Base-by-base conservation (phyloP, 1,140 invertebrate species). In the Drosophila sulfurigaster region DNA sequence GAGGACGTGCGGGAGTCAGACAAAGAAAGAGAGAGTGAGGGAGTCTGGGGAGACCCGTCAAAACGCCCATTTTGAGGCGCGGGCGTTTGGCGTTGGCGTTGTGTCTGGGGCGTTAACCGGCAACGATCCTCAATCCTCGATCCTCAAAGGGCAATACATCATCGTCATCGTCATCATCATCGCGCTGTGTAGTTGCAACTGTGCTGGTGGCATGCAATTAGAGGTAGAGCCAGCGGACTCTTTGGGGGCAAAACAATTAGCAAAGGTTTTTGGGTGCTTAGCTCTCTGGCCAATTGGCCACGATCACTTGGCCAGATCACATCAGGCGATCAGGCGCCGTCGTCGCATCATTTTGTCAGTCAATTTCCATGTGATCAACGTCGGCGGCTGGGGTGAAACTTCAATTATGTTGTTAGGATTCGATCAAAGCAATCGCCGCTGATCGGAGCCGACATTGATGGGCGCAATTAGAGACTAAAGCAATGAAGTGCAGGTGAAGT, bases 321-420 rank as follows among this genome's bases (percentile, higher is more conserved):
- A 15, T 63, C 11, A 15, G 20, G 70, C 68, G 46, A 32, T 78
- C 67, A 71, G 75, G 79, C 82, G 75, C 82, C 82, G 67, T 52
- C 81, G 60, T 57, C 66, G 58, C 51, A 70, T 69, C 72, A 64
- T 70, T 70, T 78, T 82, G 80, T 82, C 75, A 79, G 82, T 67
- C 83, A 70, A 74, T 74, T 74, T 74, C 41, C 51, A 41, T 41
- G 41, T 43, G 11, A 5, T 11, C 41, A n/a, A 13, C 41, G 25
- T 30, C 10, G 4, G 20, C 30, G 13, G 64, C 63, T 25, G 30
- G 69, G 51, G 76, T 71, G 74, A 67, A 62, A 68, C 74, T 86
- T 54, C 82, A 87, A 87, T 87, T 88, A 87, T 87, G 82, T 87
- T 87, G 82, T 87, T 87, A 87, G 77, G 38, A 16, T 30, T 20